Evolutionary conservation across 2,888 invertebrate species (phyloP), one percentile per base, ranked within the genome.

Genomic region (Tipula helvola): DNA sequence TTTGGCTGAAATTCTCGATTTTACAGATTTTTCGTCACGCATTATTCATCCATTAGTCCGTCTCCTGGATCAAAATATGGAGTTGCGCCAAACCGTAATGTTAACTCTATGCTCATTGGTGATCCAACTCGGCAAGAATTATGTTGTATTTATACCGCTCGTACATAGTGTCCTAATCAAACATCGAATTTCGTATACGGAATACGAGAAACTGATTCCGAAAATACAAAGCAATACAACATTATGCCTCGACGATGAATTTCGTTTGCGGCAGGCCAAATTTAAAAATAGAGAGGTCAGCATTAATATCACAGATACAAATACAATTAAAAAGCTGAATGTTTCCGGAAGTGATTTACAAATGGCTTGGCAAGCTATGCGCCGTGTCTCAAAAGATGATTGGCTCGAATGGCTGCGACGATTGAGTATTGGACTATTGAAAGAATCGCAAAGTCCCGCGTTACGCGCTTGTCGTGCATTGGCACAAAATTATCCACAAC

Each of bases 391-490:
- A 0, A 98, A 98, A 91, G 99, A 99, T 89, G 99, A 99, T 91
- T 99, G 99, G 99, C 93, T 98, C 85, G 99, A 99, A 91, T 99
- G 99, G 99, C 92, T 99, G 86, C 93, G 97, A 83, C 94, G 97
- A 83, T 93, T 99, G 87, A 97, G 98, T 87, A 97, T 98, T 88
- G 98, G 98, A 86, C 93, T 99, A 42, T 93, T 99, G 8, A 98
- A 98, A 88, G 98, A 98, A 90, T 98, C 98, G 0, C 98, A 98
- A 2, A 98, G 98, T 44, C 98, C 98, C 5, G 98, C 99, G 0
- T 92, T 99, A 36, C 93, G 98, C 88, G 98, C 99, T 1, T 99
- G 99, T 89, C 95, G 97, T 90, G 95, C 96, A 0, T 92, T 99
- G 18, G 98, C 98, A 0, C 98, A 99, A 92, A 97, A 97, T 41